Conservation (phyloP, 2,113 vertebrate genomes). For the Crotalus horridus region DNA sequence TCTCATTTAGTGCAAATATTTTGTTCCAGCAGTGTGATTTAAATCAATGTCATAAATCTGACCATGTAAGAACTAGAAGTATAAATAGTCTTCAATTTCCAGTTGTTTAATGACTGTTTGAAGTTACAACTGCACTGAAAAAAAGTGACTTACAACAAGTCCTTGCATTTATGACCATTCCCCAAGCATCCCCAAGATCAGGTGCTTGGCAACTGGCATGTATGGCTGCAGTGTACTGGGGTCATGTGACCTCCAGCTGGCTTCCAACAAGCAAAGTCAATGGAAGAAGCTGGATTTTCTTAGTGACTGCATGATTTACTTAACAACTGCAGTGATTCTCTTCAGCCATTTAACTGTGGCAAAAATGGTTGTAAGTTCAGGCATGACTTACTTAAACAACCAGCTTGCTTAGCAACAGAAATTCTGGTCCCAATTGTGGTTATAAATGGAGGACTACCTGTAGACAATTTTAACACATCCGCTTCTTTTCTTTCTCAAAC, state of each 20-base stretch:
- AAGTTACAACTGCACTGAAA: background rate
- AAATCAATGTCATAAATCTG: slow-evolving; percentile 74
- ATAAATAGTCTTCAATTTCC: slow-evolving; percentile 39
- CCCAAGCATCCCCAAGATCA: background rate
- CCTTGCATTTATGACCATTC: background rate
- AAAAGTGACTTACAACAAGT: background rate
- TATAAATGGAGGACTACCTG: slow-evolving; percentile 18
- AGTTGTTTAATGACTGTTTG: background rate
- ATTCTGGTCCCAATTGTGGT: background rate
- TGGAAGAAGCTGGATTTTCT: background rate
- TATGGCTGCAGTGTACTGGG: background rate
- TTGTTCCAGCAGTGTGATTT: slow-evolving; percentile 73
- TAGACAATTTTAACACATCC: slow-evolving; percentile 54
- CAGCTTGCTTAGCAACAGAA: background rate
- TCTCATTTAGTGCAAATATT: slow-evolving; percentile 75
- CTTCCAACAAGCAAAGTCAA: background rate
- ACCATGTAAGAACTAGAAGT: slow-evolving; percentile 68
- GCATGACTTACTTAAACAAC: background rate
- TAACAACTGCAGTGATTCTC: background rate
- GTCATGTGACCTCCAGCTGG: background rate
- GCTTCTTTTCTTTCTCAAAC: slow-evolving; percentile 67
- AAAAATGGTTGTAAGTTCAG: background rate
- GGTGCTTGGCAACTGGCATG: background rate
- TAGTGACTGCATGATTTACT: background rate
- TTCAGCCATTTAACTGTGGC: background rate